These are phyloP conservation scores for Enhydra lutris DNA, from an alignment of 2,113 vertebrate genomes.

Conservation along the genomic window DNA sequence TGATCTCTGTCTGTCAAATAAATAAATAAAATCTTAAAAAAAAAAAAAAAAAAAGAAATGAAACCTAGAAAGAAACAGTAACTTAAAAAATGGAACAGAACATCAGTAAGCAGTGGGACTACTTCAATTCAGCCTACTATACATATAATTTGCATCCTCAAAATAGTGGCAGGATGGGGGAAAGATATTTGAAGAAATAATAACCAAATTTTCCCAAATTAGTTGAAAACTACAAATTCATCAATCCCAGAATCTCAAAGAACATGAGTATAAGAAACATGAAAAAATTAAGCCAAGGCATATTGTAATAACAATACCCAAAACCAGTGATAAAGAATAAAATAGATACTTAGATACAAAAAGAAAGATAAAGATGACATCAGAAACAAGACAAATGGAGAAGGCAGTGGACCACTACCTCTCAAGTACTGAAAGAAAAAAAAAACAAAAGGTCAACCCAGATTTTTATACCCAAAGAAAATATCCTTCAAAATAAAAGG, in stretches of 20 bases:
- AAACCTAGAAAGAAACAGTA: neutral
- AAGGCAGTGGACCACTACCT: neutral
- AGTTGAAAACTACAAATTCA: neutral
- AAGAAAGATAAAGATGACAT: neutral
- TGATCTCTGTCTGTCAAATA: too few relatives aligned
- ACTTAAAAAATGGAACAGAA: neutral
- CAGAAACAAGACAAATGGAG: neutral
- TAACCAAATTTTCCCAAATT: neutral
- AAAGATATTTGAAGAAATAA: constrained; percentile 4
- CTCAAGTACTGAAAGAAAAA: neutral
- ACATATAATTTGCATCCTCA: neutral
- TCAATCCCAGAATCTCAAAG: neutral
- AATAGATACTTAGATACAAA: neutral
- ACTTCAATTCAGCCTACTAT: neutral
- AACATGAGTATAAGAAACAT: neutral
- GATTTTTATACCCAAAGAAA: neutral
- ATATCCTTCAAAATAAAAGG: neutral
- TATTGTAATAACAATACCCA: neutral
- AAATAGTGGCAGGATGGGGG: neutral
- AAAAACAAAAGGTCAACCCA: neutral
- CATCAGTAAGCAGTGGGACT: neutral
- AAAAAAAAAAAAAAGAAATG: too few relatives aligned
- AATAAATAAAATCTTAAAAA: too few relatives aligned
- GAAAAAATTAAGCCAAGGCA: neutral
- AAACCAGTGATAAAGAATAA: neutral